Base-by-base conservation (phyloP, 2,113 vertebrate species). In the Oxygymnocypris stewartii region DNA sequence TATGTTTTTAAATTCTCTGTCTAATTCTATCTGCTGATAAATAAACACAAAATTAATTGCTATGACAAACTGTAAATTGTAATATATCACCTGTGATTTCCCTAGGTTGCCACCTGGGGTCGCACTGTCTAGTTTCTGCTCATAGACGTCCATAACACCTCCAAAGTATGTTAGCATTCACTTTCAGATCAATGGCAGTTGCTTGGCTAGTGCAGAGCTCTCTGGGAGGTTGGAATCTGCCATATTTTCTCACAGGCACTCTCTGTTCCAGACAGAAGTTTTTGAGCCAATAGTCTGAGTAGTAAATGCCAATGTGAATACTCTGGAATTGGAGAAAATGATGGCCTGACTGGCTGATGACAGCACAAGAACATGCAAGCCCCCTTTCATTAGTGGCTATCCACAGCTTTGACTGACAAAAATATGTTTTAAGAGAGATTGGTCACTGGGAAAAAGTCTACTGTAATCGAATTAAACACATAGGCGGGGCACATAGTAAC, bases 11-110 rank as follows among this genome's bases (percentile, higher is more conserved):
- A 11, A 28, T n/a, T 49, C 3, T 49, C 13, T 74, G 73, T 14
- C 25, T 51, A 18, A 18, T 51, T 28, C 47, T 76, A 49, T 81
- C 37, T 47, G 25, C 82, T 82, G 80, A 81, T 77, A 84, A 86
- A 84, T 86, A 69, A 80, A 20, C 31, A 40, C 20, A 59, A 4
- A 14, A 23, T 61, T 20, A 44, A 61, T 31, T 40, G 20, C 4
- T 84, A 79, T 74, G 71, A n/a, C 8, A 71, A 37, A 20, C 20
- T 74, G 20, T 40, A 67, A 67, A 31, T 67, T 67, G 63, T 14
- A 67, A 67, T 67, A 5, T 28, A 75, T 44, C 71, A 44, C 12
- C 11, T 12, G 73, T 25, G 12, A 47, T 49, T 49, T 76, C 40
- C 12, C 13, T 16, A 25, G 23, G 23, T 16, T 13, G 11, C 73